Conservation (phyloP, 2,113 vertebrate species). For the Varanus komodoensis region DNA sequence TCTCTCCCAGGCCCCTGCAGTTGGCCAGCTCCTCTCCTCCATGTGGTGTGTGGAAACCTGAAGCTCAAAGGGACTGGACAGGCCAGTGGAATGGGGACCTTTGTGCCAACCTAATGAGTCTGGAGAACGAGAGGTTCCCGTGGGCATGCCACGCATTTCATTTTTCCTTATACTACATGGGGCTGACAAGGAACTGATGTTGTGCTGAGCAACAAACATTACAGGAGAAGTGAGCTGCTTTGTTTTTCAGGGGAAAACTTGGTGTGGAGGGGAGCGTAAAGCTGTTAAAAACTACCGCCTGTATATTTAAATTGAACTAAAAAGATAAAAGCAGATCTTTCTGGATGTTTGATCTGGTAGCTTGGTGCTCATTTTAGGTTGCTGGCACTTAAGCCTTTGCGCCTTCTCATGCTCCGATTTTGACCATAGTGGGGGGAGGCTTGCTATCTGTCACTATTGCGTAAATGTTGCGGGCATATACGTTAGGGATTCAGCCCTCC, state of each 20-base stretch:
- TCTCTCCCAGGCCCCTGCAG: no score
- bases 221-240: neutral
- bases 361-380: neutral
- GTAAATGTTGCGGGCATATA: neutral
- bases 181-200: neutral
- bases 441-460: accelerated
- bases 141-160: neutral
- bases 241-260: accelerated
- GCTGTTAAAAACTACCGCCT: accelerated
- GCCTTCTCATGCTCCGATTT: neutral
- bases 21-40: neutral
- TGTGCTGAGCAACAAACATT: neutral
- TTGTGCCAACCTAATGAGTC: slow-evolving; percentile 24
- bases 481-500: neutral
- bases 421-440: neutral
- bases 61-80: neutral
- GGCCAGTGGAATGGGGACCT: neutral
- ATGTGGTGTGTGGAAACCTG: neutral
- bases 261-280: accelerated
- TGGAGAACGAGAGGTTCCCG: neutral
- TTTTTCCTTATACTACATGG: neutral
- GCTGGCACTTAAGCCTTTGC: neutral
- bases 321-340: neutral
- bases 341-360: neutral
- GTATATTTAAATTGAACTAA: accelerated